These are phyloP conservation scores for Coptodon bakossiorum DNA, from an alignment of 2,113 vertebrate species.

Conservation along the genomic window DNA sequence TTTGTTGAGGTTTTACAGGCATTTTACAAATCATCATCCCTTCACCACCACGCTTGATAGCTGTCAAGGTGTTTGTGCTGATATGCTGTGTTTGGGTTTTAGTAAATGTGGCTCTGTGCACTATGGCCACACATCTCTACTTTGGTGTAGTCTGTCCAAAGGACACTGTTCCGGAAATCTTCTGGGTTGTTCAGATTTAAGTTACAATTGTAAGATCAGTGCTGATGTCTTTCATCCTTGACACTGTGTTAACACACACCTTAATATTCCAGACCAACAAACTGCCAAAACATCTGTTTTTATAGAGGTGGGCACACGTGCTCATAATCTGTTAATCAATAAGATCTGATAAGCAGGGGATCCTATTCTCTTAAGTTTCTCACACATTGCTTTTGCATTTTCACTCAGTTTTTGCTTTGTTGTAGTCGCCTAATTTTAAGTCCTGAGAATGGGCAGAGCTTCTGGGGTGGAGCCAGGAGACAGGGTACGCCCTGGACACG, in stretches of 20 bases:
- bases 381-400: background rate
- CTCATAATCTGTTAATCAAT: background rate
- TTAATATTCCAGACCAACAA: background rate
- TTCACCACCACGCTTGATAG: background rate
- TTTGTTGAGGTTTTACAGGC: background rate
- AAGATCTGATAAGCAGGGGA: background rate
- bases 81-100: background rate
- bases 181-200: background rate
- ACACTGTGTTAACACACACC: background rate
- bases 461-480: background rate
- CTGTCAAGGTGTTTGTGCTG: background rate
- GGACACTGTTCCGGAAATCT: background rate
- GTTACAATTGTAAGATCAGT: background rate
- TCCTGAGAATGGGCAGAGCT: background rate
- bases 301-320: background rate
- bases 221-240: background rate
- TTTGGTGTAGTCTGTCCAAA: background rate
- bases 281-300: background rate
- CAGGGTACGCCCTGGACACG: background rate
- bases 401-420: background rate
- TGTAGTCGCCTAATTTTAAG: background rate
- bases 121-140: background rate
- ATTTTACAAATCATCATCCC: background rate
- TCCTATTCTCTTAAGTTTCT: background rate
- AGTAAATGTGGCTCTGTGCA: rapidly evolving